Evolutionary conservation across 1,140 invertebrate species (phyloP).

Genomic region (Xylocopa sonorina): DNA sequence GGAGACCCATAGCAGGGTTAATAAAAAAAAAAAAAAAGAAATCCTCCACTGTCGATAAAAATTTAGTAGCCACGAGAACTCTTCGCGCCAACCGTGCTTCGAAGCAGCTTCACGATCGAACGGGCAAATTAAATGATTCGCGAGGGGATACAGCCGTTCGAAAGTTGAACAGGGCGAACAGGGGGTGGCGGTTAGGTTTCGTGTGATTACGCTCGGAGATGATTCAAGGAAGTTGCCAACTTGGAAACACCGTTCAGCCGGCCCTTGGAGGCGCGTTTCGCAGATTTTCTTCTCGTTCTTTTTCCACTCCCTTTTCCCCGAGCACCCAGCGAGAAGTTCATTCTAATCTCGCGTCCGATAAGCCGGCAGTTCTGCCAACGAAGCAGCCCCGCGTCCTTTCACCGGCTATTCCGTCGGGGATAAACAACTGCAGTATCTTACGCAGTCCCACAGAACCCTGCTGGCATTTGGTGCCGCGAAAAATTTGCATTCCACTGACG

Average conservation of each 20-base stretch:
- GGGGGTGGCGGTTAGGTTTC: neutral
- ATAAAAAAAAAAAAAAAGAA: too few species aligned
- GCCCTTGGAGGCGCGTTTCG: neutral
- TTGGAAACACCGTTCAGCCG: slow-evolving; percentile 2
- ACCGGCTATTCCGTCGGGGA: slow-evolving; percentile 36
- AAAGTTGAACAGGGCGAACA: neutral
- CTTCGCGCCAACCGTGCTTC: too few species aligned
- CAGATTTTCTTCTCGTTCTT: neutral
- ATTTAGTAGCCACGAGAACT: too few species aligned
- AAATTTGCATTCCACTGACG: slow-evolving; percentile 27
- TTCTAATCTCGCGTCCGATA: slow-evolving; percentile 50
- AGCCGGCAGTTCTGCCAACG: slow-evolving; percentile 32
- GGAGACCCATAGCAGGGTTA: too few species aligned
- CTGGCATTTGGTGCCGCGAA: slow-evolving; percentile 18
- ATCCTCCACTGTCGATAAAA: too few species aligned
- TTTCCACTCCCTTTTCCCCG: neutral
- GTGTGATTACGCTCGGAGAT: slow-evolving; percentile 10
- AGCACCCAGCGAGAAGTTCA: neutral
- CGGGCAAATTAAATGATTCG: neutral
- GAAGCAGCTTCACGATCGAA: neutral
- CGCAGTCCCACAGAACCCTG: slow-evolving; percentile 20
- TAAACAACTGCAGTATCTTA: slow-evolving; percentile 55
- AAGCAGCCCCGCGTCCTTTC: slow-evolving; percentile 14
- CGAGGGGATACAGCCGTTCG: neutral
- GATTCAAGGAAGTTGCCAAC: slow-evolving; percentile 5